A percentile compares a stretch with the other conserved stretches of the same genome.
phyloP scores from a whole-genome alignment of 2,888 invertebrate species.

The Pachydiplax longipennis region DNA sequence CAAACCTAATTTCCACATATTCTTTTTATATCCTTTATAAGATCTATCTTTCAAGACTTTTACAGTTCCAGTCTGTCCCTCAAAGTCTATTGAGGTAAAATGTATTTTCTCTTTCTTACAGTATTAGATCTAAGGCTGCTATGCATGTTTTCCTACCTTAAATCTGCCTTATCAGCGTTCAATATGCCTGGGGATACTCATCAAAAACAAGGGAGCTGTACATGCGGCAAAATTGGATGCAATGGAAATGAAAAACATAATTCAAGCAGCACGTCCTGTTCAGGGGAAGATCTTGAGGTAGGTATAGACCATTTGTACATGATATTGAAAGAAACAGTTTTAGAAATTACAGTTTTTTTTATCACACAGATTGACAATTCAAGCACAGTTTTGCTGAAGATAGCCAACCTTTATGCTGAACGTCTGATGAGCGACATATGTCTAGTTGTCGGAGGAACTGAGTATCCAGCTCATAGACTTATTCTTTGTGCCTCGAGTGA shows the following conservation, averaged over 20 bases:
- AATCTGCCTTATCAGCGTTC: neutral
- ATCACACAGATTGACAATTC: constrained; percentile 83
- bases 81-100: too few species aligned
- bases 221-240: constrained; percentile 23
- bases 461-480: constrained; percentile 87
- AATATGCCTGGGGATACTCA: constrained; percentile 24
- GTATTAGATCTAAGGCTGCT: neutral
- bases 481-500: constrained; percentile 94
- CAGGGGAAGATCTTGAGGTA: constrained; percentile 2
- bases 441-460: constrained; percentile 80
- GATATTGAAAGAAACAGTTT: neutral
- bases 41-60: too few species aligned
- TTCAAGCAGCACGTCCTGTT: neutral
- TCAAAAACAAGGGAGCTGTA: neutral
- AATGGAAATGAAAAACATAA: constrained; percentile 9
- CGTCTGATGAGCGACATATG: constrained; percentile 89
- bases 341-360: constrained; percentile 38
- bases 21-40: too few species aligned
- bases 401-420: constrained; percentile 83
- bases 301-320: neutral
- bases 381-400: constrained; percentile 78
- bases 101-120: neutral
- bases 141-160: neutral
- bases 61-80: too few species aligned
- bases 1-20: too few species aligned